Evolutionary conservation across 2,888 invertebrate genomes (phyloP).

Genomic region (Heteromyza rotundicornis): DNA sequence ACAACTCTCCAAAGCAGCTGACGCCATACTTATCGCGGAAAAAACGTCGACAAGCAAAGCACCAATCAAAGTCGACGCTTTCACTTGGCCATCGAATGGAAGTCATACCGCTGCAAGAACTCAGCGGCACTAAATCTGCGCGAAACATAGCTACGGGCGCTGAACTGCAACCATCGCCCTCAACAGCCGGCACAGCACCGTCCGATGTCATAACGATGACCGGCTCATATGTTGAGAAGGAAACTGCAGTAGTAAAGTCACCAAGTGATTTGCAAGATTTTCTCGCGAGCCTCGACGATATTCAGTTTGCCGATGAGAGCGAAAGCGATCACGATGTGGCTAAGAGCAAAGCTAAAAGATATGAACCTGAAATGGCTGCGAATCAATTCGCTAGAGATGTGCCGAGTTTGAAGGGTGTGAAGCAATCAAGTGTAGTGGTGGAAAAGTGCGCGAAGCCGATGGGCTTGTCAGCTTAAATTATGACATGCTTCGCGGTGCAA

Average conservation of each 20-base stretch:
- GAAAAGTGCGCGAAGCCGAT: too few relatives aligned
- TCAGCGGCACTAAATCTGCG: constrained; percentile 30
- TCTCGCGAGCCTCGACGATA: constrained; percentile 69
- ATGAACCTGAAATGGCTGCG: background rate
- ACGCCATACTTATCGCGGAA: constrained; percentile 49
- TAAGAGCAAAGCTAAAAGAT: background rate
- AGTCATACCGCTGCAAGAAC: constrained; percentile 27
- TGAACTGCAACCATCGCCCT: background rate
- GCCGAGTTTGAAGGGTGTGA: background rate
- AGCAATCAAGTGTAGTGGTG: too few relatives aligned
- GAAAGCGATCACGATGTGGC: constrained; percentile 46
- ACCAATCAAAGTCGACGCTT: constrained; percentile 42
- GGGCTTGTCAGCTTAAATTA: too few relatives aligned
- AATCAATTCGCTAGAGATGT: background rate
- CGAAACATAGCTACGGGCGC: constrained; percentile 34
- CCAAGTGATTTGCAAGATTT: constrained; percentile 67
- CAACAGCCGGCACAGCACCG: constrained; percentile 10
- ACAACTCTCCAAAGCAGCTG: constrained; percentile 33
- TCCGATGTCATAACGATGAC: constrained; percentile 42
- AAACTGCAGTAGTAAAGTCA: constrained; percentile 72
- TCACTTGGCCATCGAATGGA: constrained; percentile 29
- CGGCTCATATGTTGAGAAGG: constrained; percentile 66
- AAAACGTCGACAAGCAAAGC: constrained; percentile 44
- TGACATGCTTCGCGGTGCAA: too few relatives aligned
- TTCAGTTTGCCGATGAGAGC: constrained; percentile 74